phyloP scores from a whole-genome alignment of 2,888 invertebrate genomes.

The Dorcus parallelipipedus region DNA sequence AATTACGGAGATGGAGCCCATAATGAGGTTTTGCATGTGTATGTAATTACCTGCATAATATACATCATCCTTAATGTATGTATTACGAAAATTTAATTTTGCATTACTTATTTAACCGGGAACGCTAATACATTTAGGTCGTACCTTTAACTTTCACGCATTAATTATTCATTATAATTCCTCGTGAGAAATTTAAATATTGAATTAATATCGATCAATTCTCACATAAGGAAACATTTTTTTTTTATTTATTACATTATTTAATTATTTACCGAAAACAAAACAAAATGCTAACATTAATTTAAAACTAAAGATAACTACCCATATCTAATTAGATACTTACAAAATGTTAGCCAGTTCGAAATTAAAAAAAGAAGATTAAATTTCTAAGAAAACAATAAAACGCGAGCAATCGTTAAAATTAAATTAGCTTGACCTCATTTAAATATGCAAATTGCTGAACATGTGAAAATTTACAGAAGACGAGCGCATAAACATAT shows the following conservation, averaged over 20 bases:
- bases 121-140: conserved; percentile 4
- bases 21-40: conserved; percentile 32
- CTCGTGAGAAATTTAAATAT: conserved; percentile 3
- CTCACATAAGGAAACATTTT: neutral
- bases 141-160: conserved; percentile 2
- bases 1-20: conserved; percentile 32
- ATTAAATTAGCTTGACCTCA: too few species aligned
- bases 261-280: too few species aligned
- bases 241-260: neutral
- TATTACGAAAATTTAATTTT: conserved; percentile 19
- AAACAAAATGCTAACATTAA: too few species aligned
- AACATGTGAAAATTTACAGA: too few species aligned
- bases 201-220: conserved; percentile 3
- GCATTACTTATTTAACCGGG: conserved; percentile 3
- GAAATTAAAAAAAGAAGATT: too few species aligned
- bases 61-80: conserved; percentile 18
- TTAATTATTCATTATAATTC: conserved; percentile 2
- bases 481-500: too few species aligned
- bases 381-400: too few species aligned
- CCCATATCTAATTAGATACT: too few species aligned
- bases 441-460: too few species aligned
- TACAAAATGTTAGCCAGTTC: too few species aligned
- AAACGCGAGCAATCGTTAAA: too few species aligned
- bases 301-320: too few species aligned
- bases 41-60: conserved; percentile 26